Evolutionary conservation across 2,113 vertebrate species (phyloP).

Genomic region (Hemiscyllium ocellatum): DNA sequence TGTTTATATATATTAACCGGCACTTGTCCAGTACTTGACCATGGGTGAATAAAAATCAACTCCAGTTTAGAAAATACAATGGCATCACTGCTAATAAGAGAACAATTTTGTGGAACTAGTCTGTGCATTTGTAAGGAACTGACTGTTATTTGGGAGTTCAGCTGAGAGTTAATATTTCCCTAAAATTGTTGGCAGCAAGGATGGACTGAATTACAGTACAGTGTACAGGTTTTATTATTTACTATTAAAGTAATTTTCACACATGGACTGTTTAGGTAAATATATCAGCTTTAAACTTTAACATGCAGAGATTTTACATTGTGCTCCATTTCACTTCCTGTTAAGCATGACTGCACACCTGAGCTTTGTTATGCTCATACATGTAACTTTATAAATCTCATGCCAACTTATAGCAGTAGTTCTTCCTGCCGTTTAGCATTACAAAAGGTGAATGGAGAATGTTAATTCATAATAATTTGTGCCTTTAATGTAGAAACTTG

Average conservation of each 20-base stretch:
- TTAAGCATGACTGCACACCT: background rate
- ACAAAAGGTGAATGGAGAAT: background rate
- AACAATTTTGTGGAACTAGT: background rate
- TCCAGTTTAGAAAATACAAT: background rate
- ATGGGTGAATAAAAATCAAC: background rate
- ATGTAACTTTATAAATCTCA: conserved; percentile 1
- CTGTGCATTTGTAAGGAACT: background rate
- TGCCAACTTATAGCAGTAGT: background rate
- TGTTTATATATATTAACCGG: conserved; percentile 26
- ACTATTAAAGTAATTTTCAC: background rate
- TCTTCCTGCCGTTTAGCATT: background rate
- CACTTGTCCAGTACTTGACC: background rate
- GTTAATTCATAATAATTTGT: background rate
- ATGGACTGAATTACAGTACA: background rate
- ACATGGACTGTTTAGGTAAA: background rate
- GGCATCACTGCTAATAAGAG: background rate
- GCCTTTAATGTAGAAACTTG: background rate
- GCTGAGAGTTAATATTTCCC: background rate
- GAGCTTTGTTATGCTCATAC: background rate
- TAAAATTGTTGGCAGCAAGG: background rate
- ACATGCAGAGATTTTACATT: background rate
- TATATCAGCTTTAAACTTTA: background rate
- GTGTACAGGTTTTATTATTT: background rate
- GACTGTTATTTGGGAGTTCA: background rate
- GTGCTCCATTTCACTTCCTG: background rate